phyloP scores from a whole-genome alignment of 1,140 invertebrate genomes.

The Carposina sasakii region DNA sequence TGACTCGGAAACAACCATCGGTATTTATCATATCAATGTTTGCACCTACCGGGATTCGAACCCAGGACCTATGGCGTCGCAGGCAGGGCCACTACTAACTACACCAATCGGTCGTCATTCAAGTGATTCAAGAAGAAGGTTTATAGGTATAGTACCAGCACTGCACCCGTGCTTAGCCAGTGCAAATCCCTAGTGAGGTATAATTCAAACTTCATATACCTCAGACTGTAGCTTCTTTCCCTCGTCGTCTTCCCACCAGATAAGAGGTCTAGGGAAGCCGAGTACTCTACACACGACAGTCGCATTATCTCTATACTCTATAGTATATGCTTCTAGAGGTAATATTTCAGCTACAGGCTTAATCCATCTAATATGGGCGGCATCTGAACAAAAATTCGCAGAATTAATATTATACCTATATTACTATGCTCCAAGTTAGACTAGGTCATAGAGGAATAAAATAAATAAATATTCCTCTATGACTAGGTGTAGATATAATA shows the following conservation, averaged over 20 bases:
- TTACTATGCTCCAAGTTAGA: too few species aligned
- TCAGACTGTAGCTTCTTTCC: constrained; percentile 29
- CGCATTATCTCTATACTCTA: constrained; percentile 30
- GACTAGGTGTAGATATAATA: background rate
- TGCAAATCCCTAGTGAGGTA: background rate
- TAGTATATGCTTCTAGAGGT: constrained; percentile 15
- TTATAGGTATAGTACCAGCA: background rate
- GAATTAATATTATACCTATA: background rate
- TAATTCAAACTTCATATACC: constrained; percentile 19
- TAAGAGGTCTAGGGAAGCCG: constrained; percentile 34
- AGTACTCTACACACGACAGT: constrained; percentile 35
- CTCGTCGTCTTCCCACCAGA: constrained; percentile 38
- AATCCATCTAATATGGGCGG: constrained; percentile 1
- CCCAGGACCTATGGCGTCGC: background rate
- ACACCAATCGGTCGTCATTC: background rate
- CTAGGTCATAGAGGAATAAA: background rate
- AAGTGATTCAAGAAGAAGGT: background rate
- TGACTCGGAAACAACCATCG: too few species aligned
- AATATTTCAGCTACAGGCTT: constrained; percentile 27
- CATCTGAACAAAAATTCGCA: constrained; percentile 15
- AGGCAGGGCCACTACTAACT: background rate
- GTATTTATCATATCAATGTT: too few species aligned
- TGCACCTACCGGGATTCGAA: background rate
- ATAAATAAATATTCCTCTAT: background rate
- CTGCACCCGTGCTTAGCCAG: background rate